Evolutionary conservation across 2,113 vertebrate genomes (phyloP), one percentile per base, ranked within the genome.

Genomic region (Lipotes vexillifer): DNA sequence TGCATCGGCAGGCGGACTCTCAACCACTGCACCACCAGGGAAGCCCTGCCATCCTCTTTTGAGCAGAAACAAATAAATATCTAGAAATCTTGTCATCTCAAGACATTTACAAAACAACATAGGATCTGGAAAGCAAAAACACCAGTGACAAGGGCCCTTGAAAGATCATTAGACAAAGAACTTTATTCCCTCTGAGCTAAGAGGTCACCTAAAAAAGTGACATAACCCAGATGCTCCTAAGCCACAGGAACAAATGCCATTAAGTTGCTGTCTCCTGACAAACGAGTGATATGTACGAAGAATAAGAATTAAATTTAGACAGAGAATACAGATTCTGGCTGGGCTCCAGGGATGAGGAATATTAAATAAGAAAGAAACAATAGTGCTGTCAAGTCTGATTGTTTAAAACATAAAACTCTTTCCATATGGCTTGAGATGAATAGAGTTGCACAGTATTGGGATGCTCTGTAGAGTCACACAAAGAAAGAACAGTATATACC

Each of bases 281-380:
- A 96, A 95, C 80, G 88, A 98, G 91, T 94, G 93, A 96, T 96
- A 85, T 82, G 89, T 97, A 97, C 59, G 55, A 98, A 93, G 71
- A 61, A 15, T 55, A 96, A 93, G 91, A 98, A 97, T 98, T 97
- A 95, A 95, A 97, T 97, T 98, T 97, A 83, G 71, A 96, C 66
- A 95, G 33, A 97, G 66, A 57, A 85, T 88, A 95, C 80, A 92
- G 69, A 89, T 97, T 97, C 90, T 97, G 68, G 94, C 80, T 82
- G 57, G 57, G 68, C 68, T 96, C 36, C 93, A 92, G 55, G 92
- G 72, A 29, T 82, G 38, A 97, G 38, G 68, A 55, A 80, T 93
- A 96, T 93, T 96, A 94, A 96, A 93, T 88, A 87, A 52, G 49
- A 88, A 38, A 44, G 21, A 75, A 90, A 96, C 83, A 97, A 94